Percentiles rank a stretch among this genome's conserved stretches.
Evolutionary conservation across 1,140 invertebrate genomes (phyloP).

Genomic region (Lerema accius): DNA sequence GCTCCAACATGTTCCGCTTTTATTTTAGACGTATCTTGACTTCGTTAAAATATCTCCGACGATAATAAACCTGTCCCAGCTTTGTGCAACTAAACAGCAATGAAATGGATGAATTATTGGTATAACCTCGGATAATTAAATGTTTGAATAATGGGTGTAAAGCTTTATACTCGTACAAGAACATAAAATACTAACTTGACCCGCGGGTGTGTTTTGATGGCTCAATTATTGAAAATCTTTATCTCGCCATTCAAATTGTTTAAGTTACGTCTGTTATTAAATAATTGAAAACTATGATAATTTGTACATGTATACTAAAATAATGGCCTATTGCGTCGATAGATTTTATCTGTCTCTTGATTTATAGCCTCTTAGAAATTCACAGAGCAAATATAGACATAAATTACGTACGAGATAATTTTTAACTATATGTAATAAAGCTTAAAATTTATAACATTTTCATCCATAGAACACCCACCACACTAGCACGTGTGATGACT

Average conservation of each 20-base stretch:
- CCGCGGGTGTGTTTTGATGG: constrained; percentile 26
- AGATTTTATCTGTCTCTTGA: constrained; percentile 10
- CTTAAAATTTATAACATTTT: too few species aligned
- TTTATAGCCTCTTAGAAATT: neutral
- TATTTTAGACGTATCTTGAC: constrained; percentile 67
- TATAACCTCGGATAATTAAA: constrained; percentile 49
- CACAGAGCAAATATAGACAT: neutral
- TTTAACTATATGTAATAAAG: too few species aligned
- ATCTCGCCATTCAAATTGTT: constrained; percentile 29
- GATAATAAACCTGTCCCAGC: constrained; percentile 73
- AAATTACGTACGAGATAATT: neutral
- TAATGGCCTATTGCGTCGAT: constrained; percentile 8
- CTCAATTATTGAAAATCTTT: constrained; percentile 30
- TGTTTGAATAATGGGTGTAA: constrained; percentile 43
- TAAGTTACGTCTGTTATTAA: constrained; percentile 17
- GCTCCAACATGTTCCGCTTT: constrained; percentile 68
- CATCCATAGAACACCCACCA: too few species aligned
- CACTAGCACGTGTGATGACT: too few species aligned
- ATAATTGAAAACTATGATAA: constrained; percentile 15
- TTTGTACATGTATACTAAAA: constrained; percentile 9
- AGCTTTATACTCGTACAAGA: constrained; percentile 27
- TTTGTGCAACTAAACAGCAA: constrained; percentile 59
- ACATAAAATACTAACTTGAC: constrained; percentile 35
- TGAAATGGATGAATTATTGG: constrained; percentile 65
- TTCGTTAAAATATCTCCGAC: constrained; percentile 80